These are phyloP conservation scores for Apostichopus californicus DNA, from an alignment of 35 echinoderm and acorn worm genomes.

Conservation along the genomic window DNA sequence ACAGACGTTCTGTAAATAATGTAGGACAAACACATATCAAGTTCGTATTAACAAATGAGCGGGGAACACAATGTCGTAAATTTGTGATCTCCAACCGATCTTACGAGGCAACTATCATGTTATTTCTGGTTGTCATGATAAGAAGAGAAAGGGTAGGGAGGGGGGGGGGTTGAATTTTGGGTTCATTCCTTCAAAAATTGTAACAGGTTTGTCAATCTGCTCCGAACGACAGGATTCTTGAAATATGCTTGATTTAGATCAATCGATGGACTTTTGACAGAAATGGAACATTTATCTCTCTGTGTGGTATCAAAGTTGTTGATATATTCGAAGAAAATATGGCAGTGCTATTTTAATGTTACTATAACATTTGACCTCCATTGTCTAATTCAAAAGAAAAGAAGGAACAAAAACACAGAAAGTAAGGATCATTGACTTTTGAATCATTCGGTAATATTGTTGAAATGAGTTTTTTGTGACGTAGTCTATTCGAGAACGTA, in stretches of 20 bases:
- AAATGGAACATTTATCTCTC: conserved; percentile 14
- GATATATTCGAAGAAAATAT: background rate
- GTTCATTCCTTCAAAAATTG: background rate
- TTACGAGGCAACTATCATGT: background rate
- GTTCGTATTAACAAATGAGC: background rate
- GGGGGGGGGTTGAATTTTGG: background rate
- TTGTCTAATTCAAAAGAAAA: too few species aligned
- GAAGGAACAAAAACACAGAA: too few species aligned
- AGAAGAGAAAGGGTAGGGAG: background rate
- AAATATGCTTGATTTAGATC: background rate
- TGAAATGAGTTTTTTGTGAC: too few species aligned
- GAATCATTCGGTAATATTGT: too few species aligned
- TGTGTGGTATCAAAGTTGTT: conserved; percentile 9
- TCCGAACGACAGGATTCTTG: background rate
- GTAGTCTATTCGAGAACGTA: too few species aligned
- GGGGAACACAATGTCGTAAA: background rate
- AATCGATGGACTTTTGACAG: background rate
- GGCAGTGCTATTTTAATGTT: conserved; percentile 8
- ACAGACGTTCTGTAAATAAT: background rate
- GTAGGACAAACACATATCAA: background rate
- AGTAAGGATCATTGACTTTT: too few species aligned
- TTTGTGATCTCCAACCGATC: conserved; percentile 12
- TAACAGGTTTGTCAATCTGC: conserved; percentile 14
- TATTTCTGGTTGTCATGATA: background rate
- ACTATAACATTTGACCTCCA: background rate